Evolutionary conservation across 2,888 invertebrate genomes (phyloP).

Genomic region (Watsonalla cultraria): DNA sequence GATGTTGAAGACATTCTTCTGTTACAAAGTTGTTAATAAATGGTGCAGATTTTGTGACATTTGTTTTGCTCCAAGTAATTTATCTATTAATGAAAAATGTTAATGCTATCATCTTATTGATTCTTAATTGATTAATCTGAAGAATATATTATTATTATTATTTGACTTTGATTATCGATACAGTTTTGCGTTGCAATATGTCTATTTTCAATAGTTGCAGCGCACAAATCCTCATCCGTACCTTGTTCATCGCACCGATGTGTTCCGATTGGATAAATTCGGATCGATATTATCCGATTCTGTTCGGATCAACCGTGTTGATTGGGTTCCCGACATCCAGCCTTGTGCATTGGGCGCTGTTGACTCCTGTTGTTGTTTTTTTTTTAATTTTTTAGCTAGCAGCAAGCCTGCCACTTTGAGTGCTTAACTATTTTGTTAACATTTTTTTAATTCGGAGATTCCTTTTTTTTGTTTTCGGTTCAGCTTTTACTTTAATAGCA

Average conservation of each 20-base stretch:
- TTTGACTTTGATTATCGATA: too few species aligned
- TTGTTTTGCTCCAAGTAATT: too few species aligned
- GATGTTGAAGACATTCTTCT: too few species aligned
- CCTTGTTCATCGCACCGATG: background rate
- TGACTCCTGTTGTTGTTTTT: background rate
- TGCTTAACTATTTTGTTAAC: background rate
- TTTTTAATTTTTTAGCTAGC: background rate
- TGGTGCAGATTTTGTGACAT: too few species aligned
- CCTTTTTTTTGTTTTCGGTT: background rate
- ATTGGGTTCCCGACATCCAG: constrained; percentile 42
- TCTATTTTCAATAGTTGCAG: background rate
- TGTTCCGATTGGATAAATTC: constrained; percentile 8
- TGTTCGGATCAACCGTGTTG: constrained; percentile 46
- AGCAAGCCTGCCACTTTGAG: background rate
- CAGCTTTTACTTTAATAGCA: too few species aligned
- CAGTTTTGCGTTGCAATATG: background rate
- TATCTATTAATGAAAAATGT: too few species aligned
- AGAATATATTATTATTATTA: too few species aligned
- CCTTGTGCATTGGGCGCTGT: constrained; percentile 17
- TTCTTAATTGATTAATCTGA: too few species aligned
- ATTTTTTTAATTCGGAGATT: background rate
- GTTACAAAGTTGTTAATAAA: too few species aligned
- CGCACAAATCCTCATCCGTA: background rate
- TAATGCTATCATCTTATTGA: too few species aligned
- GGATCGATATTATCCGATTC: constrained; percentile 21